Evolutionary conservation across 1,140 invertebrate species (phyloP), one percentile per base, ranked within the genome.

Genomic region (Saxidomus purpurata): DNA sequence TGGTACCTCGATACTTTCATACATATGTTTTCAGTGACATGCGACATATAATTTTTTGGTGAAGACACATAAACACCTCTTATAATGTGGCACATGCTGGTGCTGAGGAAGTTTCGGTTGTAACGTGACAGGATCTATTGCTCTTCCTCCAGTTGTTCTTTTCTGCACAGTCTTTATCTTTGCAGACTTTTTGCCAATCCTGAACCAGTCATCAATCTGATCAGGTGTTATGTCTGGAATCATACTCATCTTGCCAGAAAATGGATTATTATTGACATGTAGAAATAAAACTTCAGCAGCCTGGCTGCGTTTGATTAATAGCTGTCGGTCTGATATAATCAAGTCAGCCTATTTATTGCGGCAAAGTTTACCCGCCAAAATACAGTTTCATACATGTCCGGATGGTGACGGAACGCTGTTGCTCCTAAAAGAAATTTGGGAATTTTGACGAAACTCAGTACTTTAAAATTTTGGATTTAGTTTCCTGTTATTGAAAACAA

Each of bases 141-240:
- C 77, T 31, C 91, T 76, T 3, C 94, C 94, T 38, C 90, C 90
- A 28, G 91, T 88, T 63, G 82, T 90, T 25, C 91, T 92, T 80
- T 90, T 89, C 28, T 92, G 90, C 34, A 94, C 88, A 1, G 91
- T 86, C 52, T 88, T 76, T 19, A 92, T 61, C 49, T 84, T 80
- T 3, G 76, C 47, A 28, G 74, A 28, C 61, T 91, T 91, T 34
- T 93, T 94, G 22, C 94, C 94, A 71, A 94, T 93, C 34, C 87
- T 91, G 86, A 95, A 95, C 93, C 93, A 95, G n/a, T 94, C 93
- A 87, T 95, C 94, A 85, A 94, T 93, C 52, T 93, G 91, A n/a
- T 94, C 93, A 34, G 94, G 55, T 15, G 93, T 92, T 55, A 95
- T 86, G 76, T 95, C 93, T 15, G 89, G 63, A 11, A 84, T 90